Evolutionary conservation across 30 jellyfish, hydroid and myxozoan species (phyloP).

Genomic region (Nemopilema nomurai): DNA sequence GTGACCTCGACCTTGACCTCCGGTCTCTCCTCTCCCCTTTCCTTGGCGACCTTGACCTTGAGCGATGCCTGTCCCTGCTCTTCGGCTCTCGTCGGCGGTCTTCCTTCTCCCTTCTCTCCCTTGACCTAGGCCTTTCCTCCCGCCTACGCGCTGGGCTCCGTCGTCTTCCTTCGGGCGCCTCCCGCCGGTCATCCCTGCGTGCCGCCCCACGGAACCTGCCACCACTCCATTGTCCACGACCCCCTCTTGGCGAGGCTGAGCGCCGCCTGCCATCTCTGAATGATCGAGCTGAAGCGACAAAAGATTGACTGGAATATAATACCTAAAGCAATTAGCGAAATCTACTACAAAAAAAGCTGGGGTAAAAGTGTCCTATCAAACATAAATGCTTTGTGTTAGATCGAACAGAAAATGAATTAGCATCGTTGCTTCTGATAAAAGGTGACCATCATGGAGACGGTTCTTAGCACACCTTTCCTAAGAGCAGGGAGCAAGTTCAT

Average conservation of each 20-base stretch:
- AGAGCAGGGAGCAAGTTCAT: no score
- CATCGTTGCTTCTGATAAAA: no score
- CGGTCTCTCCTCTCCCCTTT: constrained; percentile 28
- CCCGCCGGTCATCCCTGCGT: constrained; percentile 27
- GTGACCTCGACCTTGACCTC: constrained; percentile 28
- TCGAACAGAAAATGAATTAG: no score
- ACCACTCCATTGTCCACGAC: constrained; percentile 18
- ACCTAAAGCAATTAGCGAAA: background rate
- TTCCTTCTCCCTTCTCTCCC: constrained; percentile 29
- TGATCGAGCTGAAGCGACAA: constrained; percentile 10
- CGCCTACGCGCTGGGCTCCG: constrained; percentile 58
- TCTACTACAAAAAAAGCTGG: background rate
- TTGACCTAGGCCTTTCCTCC: constrained; percentile 28
- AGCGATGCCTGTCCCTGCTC: constrained; percentile 10
- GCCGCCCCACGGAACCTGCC: constrained; percentile 34
- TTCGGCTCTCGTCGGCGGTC: background rate
- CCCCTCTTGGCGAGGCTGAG: constrained; percentile 23
- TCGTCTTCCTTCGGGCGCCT: constrained; percentile 26
- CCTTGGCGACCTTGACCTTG: constrained; percentile 52
- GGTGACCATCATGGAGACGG: no score
- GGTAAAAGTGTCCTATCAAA: background rate
- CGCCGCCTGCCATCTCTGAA: constrained; percentile 39
- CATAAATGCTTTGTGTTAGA: background rate
- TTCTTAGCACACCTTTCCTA: no score
- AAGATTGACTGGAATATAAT: background rate